Conservation (phyloP, 2,888 invertebrate species). For the Monoplex corrugatus region DNA sequence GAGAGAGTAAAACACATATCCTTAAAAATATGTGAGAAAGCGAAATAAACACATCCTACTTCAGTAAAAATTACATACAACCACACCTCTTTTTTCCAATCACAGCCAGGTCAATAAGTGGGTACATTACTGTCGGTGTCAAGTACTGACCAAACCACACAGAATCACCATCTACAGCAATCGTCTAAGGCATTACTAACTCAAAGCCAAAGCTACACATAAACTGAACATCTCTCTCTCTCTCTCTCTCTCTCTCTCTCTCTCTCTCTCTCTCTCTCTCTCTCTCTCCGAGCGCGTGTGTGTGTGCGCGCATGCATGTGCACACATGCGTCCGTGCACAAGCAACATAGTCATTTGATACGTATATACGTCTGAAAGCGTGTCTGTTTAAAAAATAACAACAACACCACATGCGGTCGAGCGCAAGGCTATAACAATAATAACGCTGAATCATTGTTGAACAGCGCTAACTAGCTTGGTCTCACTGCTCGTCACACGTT, state of each 20-base stretch:
- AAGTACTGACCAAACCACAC: too few species aligned
- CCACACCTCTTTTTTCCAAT: neutral
- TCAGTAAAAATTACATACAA: neutral
- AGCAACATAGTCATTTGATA: neutral
- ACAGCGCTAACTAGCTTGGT: too few species aligned
- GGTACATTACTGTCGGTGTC: neutral
- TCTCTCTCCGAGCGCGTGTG: neutral
- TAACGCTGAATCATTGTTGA: too few species aligned
- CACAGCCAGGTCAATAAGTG: neutral
- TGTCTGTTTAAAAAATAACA: neutral
- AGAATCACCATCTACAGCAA: too few species aligned
- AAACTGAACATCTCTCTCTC: too few species aligned
- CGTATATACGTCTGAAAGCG: neutral
- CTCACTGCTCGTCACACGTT: neutral
- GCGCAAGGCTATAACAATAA: too few species aligned
- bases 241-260: neutral
- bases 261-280: neutral
- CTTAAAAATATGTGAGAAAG: neutral
- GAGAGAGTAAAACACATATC: slow-evolving; percentile 17
- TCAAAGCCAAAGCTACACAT: slow-evolving; percentile 11
- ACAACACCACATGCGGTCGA: too few species aligned
- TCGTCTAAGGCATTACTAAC: too few species aligned
- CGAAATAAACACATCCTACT: neutral
- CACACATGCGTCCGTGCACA: neutral
- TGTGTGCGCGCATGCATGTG: neutral